Percentiles rank a stretch among this genome's conserved stretches.
These are phyloP conservation scores for rat (Rattus norvegicus) DNA, from an alignment of 2,113 vertebrate species.

Conservation along the genomic window GRCr8 NC_086019.1:109105001-109105500, in stretches of 20 bases:
- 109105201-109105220: background rate
- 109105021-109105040: background rate
- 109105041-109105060: background rate
- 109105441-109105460: background rate
- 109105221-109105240: background rate
- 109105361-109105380: background rate
- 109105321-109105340: background rate
- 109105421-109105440: slow-evolving; percentile 24
- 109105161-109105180: background rate
- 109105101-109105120: background rate
- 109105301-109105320: background rate
- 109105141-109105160: background rate
- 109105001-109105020: background rate
- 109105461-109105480: background rate
- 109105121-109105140: background rate
- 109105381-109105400: background rate
- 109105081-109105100: background rate
- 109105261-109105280: background rate
- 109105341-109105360: background rate
- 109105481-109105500: background rate
- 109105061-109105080: background rate
- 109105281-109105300: background rate
- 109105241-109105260: background rate
- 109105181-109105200: background rate
- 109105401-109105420: background rate